Percentiles rank a stretch among this genome's conserved stretches.
Conservation (phyloP, 2,888 invertebrate genomes). For the Drosophila bunnanda region DNA sequence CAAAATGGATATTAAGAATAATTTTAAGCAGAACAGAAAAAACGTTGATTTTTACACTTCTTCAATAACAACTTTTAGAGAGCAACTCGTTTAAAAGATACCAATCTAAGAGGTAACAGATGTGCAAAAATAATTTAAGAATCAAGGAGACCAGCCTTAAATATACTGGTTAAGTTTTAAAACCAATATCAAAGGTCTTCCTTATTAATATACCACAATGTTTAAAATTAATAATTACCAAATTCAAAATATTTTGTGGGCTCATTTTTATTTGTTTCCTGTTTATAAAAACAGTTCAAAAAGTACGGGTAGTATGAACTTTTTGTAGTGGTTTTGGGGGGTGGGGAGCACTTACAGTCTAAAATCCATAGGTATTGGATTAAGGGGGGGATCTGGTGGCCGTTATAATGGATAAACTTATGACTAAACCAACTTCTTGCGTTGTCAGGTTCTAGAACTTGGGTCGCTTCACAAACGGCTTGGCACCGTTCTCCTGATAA, state of each 20-base stretch:
- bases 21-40: background rate
- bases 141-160: background rate
- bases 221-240: too few species aligned
- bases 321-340: background rate
- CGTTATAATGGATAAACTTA: constrained; percentile 12
- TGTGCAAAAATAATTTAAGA: background rate
- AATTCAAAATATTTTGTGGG: constrained; percentile 4
- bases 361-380: constrained; percentile 14
- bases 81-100: too few species aligned
- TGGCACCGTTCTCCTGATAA: constrained; percentile 31
- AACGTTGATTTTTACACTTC: background rate
- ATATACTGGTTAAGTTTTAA: too few species aligned
- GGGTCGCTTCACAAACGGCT: constrained; percentile 43
- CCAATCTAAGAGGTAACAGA: too few species aligned
- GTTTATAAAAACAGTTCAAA: constrained; percentile 7
- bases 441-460: constrained; percentile 35
- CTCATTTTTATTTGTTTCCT: constrained; percentile 17
- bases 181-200: too few species aligned
- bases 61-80: too few species aligned
- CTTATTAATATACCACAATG: too few species aligned
- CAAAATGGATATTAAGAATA: background rate
- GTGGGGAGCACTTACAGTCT: constrained; percentile 15
- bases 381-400: constrained; percentile 9
- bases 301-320: constrained; percentile 1
- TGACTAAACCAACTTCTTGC: constrained; percentile 6